Evolutionary conservation across 1,140 invertebrate genomes (phyloP).

Genomic region (Armadillidium nasatum): DNA sequence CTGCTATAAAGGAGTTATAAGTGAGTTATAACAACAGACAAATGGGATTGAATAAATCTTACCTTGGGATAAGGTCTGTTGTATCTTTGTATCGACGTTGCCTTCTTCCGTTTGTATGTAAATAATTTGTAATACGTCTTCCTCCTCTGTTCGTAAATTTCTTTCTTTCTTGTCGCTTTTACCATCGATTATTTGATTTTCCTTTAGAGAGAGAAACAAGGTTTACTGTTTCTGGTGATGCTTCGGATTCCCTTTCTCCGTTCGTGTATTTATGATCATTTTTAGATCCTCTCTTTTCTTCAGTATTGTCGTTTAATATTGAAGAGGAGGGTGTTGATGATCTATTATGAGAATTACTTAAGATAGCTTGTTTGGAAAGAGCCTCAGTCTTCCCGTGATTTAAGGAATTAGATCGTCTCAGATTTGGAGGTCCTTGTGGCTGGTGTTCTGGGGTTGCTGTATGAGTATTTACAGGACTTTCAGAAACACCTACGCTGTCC

Average conservation of each 20-base stretch:
- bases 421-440: background rate
- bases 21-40: background rate
- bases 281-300: background rate
- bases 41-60: constrained; percentile 4
- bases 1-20: too few relatives aligned
- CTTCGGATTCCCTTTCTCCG: background rate
- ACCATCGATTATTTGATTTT: background rate
- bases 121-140: constrained; percentile 6
- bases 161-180: background rate
- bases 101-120: constrained; percentile 6
- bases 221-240: background rate
- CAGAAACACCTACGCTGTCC: background rate
- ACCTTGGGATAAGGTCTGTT: background rate
- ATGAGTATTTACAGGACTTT: background rate
- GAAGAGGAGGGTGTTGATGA: background rate
- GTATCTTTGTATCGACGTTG: background rate
- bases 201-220: background rate
- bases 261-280: background rate
- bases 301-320: background rate
- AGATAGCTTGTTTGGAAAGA: background rate
- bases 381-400: background rate
- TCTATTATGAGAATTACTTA: background rate
- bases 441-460: background rate
- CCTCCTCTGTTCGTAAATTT: background rate
- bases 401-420: background rate